A percentile compares a stretch with the other conserved stretches of the same genome.
These are phyloP conservation scores for Actinia equina DNA, from an alignment of 64 coral and sea anemone genomes.

Conservation along the genomic window DNA sequence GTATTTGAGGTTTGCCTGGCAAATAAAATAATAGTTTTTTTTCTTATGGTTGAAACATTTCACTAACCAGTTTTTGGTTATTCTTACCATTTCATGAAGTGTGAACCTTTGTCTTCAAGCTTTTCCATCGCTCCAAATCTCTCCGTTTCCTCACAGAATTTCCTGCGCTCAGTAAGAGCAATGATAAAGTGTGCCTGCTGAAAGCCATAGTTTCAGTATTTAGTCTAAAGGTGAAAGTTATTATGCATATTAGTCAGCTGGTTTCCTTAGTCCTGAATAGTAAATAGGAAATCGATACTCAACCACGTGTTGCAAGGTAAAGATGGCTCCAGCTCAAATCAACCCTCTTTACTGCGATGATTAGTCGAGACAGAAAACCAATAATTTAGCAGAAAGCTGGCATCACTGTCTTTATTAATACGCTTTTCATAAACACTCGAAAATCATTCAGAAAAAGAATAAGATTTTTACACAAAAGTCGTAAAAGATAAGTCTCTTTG, in stretches of 20 bases:
- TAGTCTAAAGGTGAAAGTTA: slow-evolving; percentile 7
- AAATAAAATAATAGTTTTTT: neutral
- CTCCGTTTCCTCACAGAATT: neutral
- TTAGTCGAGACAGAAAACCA: neutral
- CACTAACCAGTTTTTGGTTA: neutral
- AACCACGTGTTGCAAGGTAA: neutral
- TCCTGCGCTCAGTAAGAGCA: neutral
- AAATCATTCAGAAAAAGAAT: neutral
- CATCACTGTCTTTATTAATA: neutral
- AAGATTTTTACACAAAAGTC: too few species aligned
- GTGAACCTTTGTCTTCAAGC: neutral
- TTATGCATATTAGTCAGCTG: slow-evolving; percentile 10
- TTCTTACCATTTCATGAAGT: neutral
- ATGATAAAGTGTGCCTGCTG: neutral
- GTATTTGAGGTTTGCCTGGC: neutral
- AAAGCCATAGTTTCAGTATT: slow-evolving; percentile 16
- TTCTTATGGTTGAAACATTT: neutral
- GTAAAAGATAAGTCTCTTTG: too few species aligned
- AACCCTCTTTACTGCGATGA: neutral
- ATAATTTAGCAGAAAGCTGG: neutral
- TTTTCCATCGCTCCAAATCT: neutral
- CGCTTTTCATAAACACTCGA: neutral
- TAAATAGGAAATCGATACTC: slow-evolving; percentile 3
- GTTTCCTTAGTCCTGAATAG: neutral
- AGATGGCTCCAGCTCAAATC: neutral